These are phyloP conservation scores for Philereme vetulata DNA, from an alignment of 2,888 invertebrate species.

Conservation along the genomic window DNA sequence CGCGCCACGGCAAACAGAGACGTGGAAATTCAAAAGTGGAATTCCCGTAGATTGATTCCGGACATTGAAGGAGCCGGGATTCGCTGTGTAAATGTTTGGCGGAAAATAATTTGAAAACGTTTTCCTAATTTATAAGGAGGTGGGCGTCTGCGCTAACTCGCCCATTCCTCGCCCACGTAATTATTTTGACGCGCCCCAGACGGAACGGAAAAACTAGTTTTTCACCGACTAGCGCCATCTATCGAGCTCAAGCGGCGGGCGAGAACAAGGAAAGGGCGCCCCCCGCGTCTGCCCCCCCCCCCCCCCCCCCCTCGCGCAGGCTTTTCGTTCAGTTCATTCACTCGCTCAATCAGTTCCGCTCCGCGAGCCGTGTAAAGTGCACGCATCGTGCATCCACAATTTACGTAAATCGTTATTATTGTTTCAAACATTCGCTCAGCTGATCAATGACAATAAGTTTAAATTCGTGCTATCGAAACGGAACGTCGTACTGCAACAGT, in stretches of 20 bases:
- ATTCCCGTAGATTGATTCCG: conserved; percentile 76
- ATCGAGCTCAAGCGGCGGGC: conserved; percentile 36
- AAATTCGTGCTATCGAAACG: conserved; percentile 34
- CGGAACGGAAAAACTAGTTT: conserved; percentile 32
- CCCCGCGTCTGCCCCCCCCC: conserved; percentile 45
- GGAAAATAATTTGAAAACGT: conserved; percentile 73
- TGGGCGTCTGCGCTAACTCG: conserved; percentile 41
- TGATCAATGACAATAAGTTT: conserved; percentile 70
- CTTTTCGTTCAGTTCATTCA: conserved; percentile 58
- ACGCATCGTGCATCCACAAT: conserved; percentile 41
- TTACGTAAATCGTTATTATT: conserved; percentile 70
- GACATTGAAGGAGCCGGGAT: conserved; percentile 63
- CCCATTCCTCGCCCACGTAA: conserved; percentile 47
- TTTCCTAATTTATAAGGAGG: conserved; percentile 70
- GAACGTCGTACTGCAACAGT: conserved; percentile 30
- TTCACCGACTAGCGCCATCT: conserved; percentile 65
- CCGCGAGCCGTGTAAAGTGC: conserved; percentile 51
- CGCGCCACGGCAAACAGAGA: conserved; percentile 58
- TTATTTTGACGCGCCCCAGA: conserved; percentile 40
- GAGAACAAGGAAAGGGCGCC: conserved; percentile 22
- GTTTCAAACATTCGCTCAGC: conserved; percentile 78
- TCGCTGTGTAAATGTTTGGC: conserved; percentile 71
- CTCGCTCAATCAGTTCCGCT: conserved; percentile 72
- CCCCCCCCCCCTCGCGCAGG: conserved; percentile 42
- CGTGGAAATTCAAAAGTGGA: conserved; percentile 65